A percentile compares a stretch with the other conserved stretches of the same genome.
These are phyloP conservation scores for Parauchenoglanis punctatus DNA, from an alignment of 2,797 vertebrate genomes.

Conservation along the genomic window DNA sequence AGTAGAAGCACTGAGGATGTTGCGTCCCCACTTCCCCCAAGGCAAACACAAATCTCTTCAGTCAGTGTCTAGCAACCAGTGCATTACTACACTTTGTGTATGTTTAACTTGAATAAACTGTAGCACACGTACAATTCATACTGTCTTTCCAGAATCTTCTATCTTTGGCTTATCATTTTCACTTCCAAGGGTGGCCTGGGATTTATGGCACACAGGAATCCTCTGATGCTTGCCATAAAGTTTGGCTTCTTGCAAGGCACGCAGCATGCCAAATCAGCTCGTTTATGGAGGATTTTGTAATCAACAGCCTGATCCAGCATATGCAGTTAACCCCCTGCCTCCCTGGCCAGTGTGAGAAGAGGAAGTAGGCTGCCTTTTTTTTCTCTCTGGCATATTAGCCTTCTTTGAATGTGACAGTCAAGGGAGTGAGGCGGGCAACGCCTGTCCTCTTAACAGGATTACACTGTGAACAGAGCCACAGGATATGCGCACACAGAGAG, in stretches of 20 bases:
- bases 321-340: constrained; percentile 31
- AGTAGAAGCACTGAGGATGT: constrained; percentile 2
- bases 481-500: constrained; percentile 41
- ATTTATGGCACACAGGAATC: constrained; percentile 11
- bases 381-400: constrained; percentile 52
- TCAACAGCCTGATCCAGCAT: constrained; percentile 29
- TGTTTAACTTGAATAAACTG: constrained; percentile 22
- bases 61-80: constrained; percentile 14
- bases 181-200: background rate
- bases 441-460: constrained; percentile 72
- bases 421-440: constrained; percentile 57
- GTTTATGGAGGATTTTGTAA: constrained; percentile 31
- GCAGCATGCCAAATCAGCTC: constrained; percentile 24
- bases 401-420: constrained; percentile 68
- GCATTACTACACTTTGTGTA: background rate
- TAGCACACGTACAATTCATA: constrained; percentile 13
- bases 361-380: background rate
- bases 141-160: background rate
- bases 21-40: background rate
- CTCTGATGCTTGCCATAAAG: background rate
- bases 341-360: constrained; percentile 23
- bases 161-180: background rate
- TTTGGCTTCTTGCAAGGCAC: constrained; percentile 4
- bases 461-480: constrained; percentile 63
- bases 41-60: background rate